Base-by-base conservation (phyloP, 2,888 invertebrate species). In the Agriopis aurantiaria region DNA sequence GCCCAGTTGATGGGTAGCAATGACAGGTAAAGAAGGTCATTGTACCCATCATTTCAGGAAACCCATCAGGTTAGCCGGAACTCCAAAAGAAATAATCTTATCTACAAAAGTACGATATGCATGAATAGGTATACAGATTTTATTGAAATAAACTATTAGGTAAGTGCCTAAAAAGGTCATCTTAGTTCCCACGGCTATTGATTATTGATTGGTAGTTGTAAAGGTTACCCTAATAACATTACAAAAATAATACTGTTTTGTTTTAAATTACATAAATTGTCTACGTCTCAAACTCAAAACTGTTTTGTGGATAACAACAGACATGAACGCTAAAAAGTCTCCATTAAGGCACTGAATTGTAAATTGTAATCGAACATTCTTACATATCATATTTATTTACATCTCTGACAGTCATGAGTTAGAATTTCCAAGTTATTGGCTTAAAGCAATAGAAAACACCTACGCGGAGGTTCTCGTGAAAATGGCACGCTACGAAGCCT, bases 401-500 rank as follows among this genome's bases (percentile, higher is more conserved):
- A 67, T 69, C 11, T 51, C 45, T 65, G 40, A 46, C 60, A 60
- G 63, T 71, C 61, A 71, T 76, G 78, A 80, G 75, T 80, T 73
- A 74, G 77, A 75, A 79, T 74, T 74, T 76, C 68, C 71, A 81
- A 82, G 79, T 84, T 83, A 85, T 86, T 82, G 82, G 84, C 82
- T 83, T 80, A 83, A 75, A 71, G 77, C 79, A 75, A 79, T 76
- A 81, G 76, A 82, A 76, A 75, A 80, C 78, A 84, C 81, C 80
- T 82, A 85, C 80, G 78, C 78, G 78, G 77, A 80, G 82, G 78
- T 87, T 85, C 81, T 88, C 84, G 83, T 83, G 84, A 87, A 89
- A 89, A 89, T 87, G 88, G 88, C 89, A 89, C 88, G 88, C 79
- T 85, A 85, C 82, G 92, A 93, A 93, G 88, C 92, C 93, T 92